Conservation (phyloP, 1,140 invertebrate genomes). For the Anadara kagoshimensis region DNA sequence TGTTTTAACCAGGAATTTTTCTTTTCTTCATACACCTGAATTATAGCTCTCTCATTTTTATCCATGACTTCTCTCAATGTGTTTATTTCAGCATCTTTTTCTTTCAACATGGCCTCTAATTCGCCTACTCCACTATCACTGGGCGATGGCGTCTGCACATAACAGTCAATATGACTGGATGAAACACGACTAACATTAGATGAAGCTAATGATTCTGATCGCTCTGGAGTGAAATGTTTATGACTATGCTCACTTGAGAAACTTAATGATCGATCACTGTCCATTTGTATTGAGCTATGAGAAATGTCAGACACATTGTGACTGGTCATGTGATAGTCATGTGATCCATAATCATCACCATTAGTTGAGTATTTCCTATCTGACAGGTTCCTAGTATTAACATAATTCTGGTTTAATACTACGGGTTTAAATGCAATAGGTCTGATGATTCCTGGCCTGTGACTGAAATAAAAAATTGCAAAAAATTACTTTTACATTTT, state of each 20-base stretch:
- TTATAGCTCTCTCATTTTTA: constrained; percentile 86
- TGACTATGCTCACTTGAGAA: constrained; percentile 52
- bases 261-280: constrained; percentile 55
- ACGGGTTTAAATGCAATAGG: constrained; percentile 86
- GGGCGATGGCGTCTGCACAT: constrained; percentile 82
- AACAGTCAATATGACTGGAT: constrained; percentile 56
- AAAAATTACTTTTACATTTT: background rate
- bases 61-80: constrained; percentile 85
- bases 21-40: constrained; percentile 80
- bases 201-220: constrained; percentile 54
- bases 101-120: constrained; percentile 83
- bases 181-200: constrained; percentile 59
- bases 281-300: constrained; percentile 50
- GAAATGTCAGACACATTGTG: constrained; percentile 36
- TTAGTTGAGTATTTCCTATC: constrained; percentile 43
- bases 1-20: constrained; percentile 73
- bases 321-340: constrained; percentile 49
- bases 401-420: constrained; percentile 43
- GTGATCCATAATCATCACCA: constrained; percentile 58
- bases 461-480: constrained; percentile 58
- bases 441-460: constrained; percentile 80
- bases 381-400: constrained; percentile 28
- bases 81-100: constrained; percentile 83
- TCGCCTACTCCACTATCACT: constrained; percentile 88
- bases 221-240: constrained; percentile 45